phyloP scores from a whole-genome alignment of 2,113 vertebrate genomes.

The Ovibos moschatus region DNA sequence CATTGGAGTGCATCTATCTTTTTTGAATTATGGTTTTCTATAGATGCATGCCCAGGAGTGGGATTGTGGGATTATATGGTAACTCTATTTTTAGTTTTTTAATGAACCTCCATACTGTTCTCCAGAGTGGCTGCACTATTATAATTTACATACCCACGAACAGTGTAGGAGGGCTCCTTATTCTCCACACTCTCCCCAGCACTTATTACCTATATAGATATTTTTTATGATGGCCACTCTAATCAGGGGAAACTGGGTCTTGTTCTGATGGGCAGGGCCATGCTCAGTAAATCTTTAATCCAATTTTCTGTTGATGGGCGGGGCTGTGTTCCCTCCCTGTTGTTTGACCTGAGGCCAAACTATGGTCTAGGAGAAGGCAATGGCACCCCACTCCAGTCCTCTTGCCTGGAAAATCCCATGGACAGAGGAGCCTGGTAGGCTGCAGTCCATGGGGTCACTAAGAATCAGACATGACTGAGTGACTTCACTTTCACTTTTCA shows the following conservation, averaged over 20 bases:
- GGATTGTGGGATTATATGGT: not conserved
- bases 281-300: not conserved
- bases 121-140: not conserved
- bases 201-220: not conserved
- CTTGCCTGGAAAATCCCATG: too few species aligned
- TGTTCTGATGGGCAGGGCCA: not conserved
- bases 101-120: not conserved
- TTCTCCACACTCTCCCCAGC: not conserved
- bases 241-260: not conserved
- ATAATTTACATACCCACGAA: not conserved
- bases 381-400: too few species aligned
- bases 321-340: not conserved
- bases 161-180: not conserved
- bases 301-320: not conserved
- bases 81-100: not conserved
- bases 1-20: not conserved
- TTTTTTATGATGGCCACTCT: not conserved
- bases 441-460: too few species aligned
- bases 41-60: not conserved
- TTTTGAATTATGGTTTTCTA: not conserved
- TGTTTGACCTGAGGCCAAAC: not conserved
- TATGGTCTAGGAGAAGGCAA: not conserved
- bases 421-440: too few species aligned
- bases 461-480: fast-evolving
- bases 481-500: too few species aligned